Evolutionary conservation across 2,113 vertebrate species (phyloP).

Genomic region (Piaya cayana): DNA sequence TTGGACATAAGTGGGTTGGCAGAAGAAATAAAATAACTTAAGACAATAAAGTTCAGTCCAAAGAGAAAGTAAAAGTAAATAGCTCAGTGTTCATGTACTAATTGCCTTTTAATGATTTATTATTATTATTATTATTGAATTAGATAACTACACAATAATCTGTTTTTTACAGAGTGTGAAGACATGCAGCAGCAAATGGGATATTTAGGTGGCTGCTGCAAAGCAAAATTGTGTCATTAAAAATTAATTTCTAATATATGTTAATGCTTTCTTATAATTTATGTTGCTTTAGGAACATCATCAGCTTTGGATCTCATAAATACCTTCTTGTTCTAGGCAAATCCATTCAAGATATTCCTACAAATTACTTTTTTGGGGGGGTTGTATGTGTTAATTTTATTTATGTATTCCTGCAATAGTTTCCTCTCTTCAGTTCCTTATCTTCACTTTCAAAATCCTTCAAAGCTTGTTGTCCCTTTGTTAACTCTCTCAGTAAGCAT

Average conservation of each 20-base stretch:
- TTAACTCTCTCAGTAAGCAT: conserved; percentile 5
- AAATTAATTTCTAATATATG: neutral
- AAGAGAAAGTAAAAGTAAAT: neutral
- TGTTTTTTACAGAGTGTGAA: neutral
- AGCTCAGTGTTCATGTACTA: neutral
- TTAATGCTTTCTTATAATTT: neutral
- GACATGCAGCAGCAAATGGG: neutral
- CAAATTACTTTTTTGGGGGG: neutral
- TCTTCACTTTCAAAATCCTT: neutral
- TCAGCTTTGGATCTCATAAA: neutral
- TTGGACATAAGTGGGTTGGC: neutral
- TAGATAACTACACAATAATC: neutral
- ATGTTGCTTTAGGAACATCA: neutral
- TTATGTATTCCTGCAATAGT: neutral
- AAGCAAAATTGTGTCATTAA: neutral
- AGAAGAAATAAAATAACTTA: neutral
- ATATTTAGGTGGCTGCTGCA: neutral
- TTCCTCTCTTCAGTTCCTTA: neutral
- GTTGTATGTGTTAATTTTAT: neutral
- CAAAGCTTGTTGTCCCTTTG: neutral
- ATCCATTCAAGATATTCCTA: neutral
- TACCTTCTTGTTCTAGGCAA: neutral
- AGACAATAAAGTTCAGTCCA: neutral
- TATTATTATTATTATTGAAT: neutral
- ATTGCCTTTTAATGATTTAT: neutral